Percentiles rank a stretch among this genome's conserved stretches.
phyloP scores from a whole-genome alignment of 2,797 vertebrate species.

The Enteromius thamalakanensis region DNA sequence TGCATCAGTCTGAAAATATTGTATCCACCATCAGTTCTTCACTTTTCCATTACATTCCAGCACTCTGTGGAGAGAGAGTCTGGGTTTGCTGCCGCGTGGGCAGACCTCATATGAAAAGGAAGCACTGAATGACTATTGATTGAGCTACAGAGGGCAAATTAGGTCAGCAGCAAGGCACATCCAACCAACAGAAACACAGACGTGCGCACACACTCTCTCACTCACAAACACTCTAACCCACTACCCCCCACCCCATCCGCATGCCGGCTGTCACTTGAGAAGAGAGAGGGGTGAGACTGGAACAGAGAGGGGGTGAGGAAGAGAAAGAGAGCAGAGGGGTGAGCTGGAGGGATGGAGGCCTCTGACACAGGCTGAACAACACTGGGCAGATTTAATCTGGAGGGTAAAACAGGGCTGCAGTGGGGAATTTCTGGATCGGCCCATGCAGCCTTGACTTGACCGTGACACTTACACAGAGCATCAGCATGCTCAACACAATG shows the following conservation, averaged over 20 bases:
- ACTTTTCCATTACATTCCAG: constrained; percentile 45
- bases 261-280: constrained; percentile 54
- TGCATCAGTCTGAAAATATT: constrained; percentile 5
- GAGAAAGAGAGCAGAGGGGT: constrained; percentile 45
- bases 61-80: constrained; percentile 35
- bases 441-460: constrained; percentile 36
- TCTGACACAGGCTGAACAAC: constrained; percentile 69
- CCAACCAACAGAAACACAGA: constrained; percentile 53
- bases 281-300: constrained; percentile 43
- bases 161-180: constrained; percentile 65
- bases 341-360: constrained; percentile 45
- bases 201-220: constrained; percentile 59
- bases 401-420: constrained; percentile 64
- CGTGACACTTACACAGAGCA: constrained; percentile 8
- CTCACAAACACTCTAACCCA: constrained; percentile 18
- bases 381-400: constrained; percentile 69
- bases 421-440: constrained; percentile 25
- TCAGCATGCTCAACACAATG: constrained; percentile 3
- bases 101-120: constrained; percentile 57
- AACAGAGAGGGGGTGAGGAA: constrained; percentile 30
- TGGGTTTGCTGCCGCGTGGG: constrained; percentile 25
- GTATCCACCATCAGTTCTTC: constrained; percentile 23
- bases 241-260: constrained; percentile 12
- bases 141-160: constrained; percentile 60
- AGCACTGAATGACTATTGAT: constrained; percentile 68